Conservation (phyloP, 2,797 vertebrate genomes). For the Mormyrus proboscirostris region DNA sequence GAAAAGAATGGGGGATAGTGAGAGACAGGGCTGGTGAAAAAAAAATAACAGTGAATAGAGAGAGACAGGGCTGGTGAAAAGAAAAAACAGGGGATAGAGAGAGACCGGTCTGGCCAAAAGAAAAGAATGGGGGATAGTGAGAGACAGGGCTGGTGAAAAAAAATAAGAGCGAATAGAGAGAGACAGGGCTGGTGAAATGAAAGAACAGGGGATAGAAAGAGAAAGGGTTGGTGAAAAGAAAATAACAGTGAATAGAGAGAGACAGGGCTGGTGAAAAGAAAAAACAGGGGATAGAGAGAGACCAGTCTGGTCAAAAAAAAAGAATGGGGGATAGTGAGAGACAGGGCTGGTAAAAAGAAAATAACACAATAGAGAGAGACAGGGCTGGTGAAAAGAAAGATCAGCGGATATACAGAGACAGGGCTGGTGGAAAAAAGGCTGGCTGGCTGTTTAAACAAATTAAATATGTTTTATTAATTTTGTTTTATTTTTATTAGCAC, state of each 20-base stretch:
- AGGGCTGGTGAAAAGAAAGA: neutral
- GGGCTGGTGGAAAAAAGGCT: neutral
- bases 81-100: neutral
- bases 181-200: neutral
- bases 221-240: neutral
- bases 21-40: neutral
- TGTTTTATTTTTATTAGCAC: conserved; percentile 3
- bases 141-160: neutral
- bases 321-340: neutral
- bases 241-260: neutral
- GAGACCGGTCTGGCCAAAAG: neutral
- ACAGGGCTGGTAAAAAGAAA: neutral
- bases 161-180: neutral
- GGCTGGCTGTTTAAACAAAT: neutral
- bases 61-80: neutral
- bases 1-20: neutral
- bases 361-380: neutral
- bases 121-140: neutral
- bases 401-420: neutral
- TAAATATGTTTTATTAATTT: neutral
- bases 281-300: neutral
- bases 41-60: neutral
- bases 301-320: neutral
- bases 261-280: neutral
- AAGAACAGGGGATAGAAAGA: neutral